A percentile compares a stretch with the other conserved stretches of the same genome.
Evolutionary conservation across 2,113 vertebrate species (phyloP).

Genomic region (Parotia lawesii): DNA sequence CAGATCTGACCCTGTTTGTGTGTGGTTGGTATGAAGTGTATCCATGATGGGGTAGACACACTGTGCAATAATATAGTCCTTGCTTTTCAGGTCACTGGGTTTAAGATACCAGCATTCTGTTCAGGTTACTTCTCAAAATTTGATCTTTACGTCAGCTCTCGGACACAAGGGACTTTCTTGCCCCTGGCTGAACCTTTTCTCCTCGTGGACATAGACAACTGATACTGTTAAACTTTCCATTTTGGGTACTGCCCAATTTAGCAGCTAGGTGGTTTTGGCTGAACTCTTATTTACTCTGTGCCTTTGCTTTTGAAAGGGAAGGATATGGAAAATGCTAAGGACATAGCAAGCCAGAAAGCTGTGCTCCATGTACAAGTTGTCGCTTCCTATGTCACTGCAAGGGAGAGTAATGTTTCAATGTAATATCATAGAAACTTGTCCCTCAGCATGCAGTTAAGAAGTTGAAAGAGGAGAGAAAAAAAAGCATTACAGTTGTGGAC

Average conservation of each 20-base stretch:
- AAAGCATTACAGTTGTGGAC: neutral
- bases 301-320: neutral
- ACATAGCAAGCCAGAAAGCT: neutral
- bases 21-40: neutral
- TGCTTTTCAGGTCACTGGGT: neutral
- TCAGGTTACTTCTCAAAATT: constrained; percentile 16
- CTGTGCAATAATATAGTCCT: neutral
- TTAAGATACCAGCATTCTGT: neutral
- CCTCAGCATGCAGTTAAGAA: neutral
- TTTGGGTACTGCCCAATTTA: constrained; percentile 18
- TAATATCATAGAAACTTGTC: neutral
- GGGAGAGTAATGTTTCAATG: neutral
- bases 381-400: neutral
- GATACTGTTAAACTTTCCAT: constrained; percentile 21
- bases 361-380: neutral
- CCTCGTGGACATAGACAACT: neutral
- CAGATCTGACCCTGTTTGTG: neutral
- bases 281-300: neutral
- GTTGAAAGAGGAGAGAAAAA: neutral
- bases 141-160: neutral
- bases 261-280: neutral
- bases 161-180: constrained; percentile 51
- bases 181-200: constrained; percentile 33
- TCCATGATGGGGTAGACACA: neutral
- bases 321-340: neutral